Percentiles rank a stretch among this genome's conserved stretches.
Evolutionary conservation across 2,888 invertebrate genomes (phyloP).

Genomic region (Urechis unicinctus): DNA sequence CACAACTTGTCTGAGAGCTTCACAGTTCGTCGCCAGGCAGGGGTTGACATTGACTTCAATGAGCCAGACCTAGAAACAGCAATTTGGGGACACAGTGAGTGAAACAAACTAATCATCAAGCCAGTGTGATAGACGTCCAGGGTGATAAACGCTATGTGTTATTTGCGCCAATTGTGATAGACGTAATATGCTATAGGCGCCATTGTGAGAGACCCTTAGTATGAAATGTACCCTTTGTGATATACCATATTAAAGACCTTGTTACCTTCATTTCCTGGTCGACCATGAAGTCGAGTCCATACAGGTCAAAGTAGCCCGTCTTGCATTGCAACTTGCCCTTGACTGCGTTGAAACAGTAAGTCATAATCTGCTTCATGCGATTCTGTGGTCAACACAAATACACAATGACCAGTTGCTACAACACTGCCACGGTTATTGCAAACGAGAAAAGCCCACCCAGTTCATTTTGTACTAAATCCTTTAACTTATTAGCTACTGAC

Average conservation of each 20-base stretch:
- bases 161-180: neutral
- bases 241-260: too few relatives aligned
- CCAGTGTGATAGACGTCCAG: too few relatives aligned
- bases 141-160: neutral
- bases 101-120: too few relatives aligned
- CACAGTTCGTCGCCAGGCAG: constrained; percentile 45
- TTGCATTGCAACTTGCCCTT: constrained; percentile 43
- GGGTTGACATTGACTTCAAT: constrained; percentile 51
- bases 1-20: constrained; percentile 44
- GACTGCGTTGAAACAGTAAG: constrained; percentile 46
- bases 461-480: too few relatives aligned
- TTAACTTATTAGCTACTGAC: too few relatives aligned
- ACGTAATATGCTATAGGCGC: too few relatives aligned
- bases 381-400: constrained; percentile 27
- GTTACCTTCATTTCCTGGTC: constrained; percentile 46
- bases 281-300: constrained; percentile 51
- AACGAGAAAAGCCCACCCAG: too few relatives aligned
- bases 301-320: constrained; percentile 49
- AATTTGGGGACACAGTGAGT: too few relatives aligned
- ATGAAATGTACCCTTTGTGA: too few relatives aligned
- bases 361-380: constrained; percentile 48
- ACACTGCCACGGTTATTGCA: too few relatives aligned
- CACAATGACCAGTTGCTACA: too few relatives aligned
- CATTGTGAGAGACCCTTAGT: too few relatives aligned
- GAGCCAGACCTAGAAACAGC: constrained; percentile 35